Percentiles rank a stretch among this genome's conserved stretches.
These are phyloP conservation scores for Aquatica leii DNA, from an alignment of 2,888 invertebrate species.

Conservation along the genomic window DNA sequence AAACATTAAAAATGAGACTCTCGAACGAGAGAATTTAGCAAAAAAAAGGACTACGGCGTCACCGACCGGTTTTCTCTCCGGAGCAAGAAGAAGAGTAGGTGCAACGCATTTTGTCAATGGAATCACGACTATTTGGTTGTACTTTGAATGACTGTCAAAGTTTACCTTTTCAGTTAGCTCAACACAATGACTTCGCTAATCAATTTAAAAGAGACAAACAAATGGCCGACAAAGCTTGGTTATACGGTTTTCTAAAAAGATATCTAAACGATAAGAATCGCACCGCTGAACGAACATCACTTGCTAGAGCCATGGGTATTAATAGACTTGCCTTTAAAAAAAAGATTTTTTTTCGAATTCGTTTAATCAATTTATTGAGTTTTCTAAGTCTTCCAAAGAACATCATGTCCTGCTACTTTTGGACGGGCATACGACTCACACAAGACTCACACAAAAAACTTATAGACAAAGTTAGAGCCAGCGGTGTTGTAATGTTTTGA, in stretches of 20 bases:
- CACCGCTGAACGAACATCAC: conserved; percentile 21
- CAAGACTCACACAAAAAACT: not conserved
- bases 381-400: no score
- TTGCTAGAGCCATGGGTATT: conserved; percentile 9
- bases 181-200: conserved; percentile 3
- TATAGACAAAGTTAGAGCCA: not conserved
- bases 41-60: not conserved
- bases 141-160: conserved; percentile 7
- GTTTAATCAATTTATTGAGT: no score
- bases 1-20: no score
- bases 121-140: conserved; percentile 2
- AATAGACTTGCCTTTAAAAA: not conserved
- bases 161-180: conserved; percentile 8
- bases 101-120: conserved; percentile 5
- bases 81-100: conserved; percentile 5
- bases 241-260: not conserved
- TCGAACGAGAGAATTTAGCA: not conserved
- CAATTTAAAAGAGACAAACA: conserved; percentile 10
- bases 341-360: no score
- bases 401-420: not conserved
- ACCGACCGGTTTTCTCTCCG: conserved; percentile 9
- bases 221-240: conserved; percentile 2
- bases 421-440: not conserved
- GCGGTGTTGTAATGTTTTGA: not conserved
- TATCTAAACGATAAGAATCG: not conserved